Conservation (phyloP, 2,888 invertebrate species). For the Synergus laeviventris region DNA sequence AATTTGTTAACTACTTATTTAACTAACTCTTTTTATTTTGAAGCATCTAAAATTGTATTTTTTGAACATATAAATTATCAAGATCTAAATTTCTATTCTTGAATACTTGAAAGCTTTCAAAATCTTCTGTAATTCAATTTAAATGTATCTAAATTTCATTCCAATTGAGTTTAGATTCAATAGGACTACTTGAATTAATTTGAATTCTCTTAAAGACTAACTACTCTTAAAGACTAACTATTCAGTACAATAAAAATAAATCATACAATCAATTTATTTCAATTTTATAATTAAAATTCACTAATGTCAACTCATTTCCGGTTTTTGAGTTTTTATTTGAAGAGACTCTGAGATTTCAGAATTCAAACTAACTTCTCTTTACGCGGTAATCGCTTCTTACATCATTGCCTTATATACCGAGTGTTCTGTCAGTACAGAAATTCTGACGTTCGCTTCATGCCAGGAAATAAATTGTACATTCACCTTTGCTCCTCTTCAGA, state of each 20-base stretch:
- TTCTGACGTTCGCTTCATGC: slow-evolving; percentile 31
- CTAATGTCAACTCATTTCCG: background rate
- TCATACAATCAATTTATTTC: background rate
- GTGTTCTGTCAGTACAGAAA: slow-evolving; percentile 41
- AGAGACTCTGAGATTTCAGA: slow-evolving; percentile 2
- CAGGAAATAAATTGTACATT: slow-evolving; percentile 25
- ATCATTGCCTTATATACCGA: slow-evolving; percentile 49
- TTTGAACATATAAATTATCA: too few species aligned
- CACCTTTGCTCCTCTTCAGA: slow-evolving; percentile 5
- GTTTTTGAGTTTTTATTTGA: background rate
- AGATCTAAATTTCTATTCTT: too few species aligned
- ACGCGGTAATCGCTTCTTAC: slow-evolving; percentile 48
- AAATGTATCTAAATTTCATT: too few species aligned
- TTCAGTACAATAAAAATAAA: background rate
- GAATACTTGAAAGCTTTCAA: too few species aligned
- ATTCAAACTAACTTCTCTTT: slow-evolving; percentile 38
- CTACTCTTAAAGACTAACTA: background rate
- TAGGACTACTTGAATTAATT: background rate
- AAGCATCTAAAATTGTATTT: too few species aligned
- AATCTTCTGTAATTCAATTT: too few species aligned
- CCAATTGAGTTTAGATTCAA: background rate
- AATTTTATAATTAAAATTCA: background rate
- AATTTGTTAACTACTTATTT: too few species aligned
- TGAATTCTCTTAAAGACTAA: background rate
- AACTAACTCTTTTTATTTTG: too few species aligned